A percentile compares a stretch with the other conserved stretches of the same genome.
Conservation (phyloP, 2,888 invertebrate species). For the Eilema griseolum region DNA sequence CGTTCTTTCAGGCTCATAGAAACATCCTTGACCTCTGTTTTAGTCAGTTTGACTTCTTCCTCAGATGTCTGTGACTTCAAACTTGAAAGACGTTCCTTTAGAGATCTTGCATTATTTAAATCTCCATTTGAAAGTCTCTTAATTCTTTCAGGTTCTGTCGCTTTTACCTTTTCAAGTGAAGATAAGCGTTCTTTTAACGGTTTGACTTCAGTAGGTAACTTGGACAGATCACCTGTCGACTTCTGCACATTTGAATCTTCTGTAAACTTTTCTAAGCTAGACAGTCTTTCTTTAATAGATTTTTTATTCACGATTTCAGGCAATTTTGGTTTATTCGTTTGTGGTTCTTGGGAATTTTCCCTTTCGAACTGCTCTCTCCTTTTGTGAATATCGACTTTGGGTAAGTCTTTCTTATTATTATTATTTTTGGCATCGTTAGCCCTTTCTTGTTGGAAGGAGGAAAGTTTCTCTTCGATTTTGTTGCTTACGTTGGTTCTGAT, state of each 20-base stretch:
- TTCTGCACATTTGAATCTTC: slow-evolving; percentile 84
- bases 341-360: slow-evolving; percentile 86
- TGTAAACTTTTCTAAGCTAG: slow-evolving; percentile 89
- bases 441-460: slow-evolving; percentile 86
- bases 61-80: slow-evolving; percentile 80
- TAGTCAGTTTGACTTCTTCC: slow-evolving; percentile 73
- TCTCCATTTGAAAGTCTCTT: slow-evolving; percentile 82
- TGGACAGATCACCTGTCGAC: slow-evolving; percentile 79
- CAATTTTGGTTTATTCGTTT: slow-evolving; percentile 83
- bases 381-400: slow-evolving; percentile 94
- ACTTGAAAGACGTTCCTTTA: slow-evolving; percentile 83
- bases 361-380: slow-evolving; percentile 94
- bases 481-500: slow-evolving; percentile 83
- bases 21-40: slow-evolving; percentile 82
- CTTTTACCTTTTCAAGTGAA: slow-evolving; percentile 87
- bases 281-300: slow-evolving; percentile 91
- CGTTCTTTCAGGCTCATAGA: slow-evolving; percentile 86
- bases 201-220: slow-evolving; percentile 87
- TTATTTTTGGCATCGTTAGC: slow-evolving; percentile 79
- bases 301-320: slow-evolving; percentile 89
- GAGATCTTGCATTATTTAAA: slow-evolving; percentile 73
- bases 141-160: slow-evolving; percentile 79
- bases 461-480: slow-evolving; percentile 89
- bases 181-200: slow-evolving; percentile 89
- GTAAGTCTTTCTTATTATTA: slow-evolving; percentile 87